These are phyloP conservation scores for Colletes collaris DNA, from an alignment of 2,888 invertebrate species.

Conservation along the genomic window DNA sequence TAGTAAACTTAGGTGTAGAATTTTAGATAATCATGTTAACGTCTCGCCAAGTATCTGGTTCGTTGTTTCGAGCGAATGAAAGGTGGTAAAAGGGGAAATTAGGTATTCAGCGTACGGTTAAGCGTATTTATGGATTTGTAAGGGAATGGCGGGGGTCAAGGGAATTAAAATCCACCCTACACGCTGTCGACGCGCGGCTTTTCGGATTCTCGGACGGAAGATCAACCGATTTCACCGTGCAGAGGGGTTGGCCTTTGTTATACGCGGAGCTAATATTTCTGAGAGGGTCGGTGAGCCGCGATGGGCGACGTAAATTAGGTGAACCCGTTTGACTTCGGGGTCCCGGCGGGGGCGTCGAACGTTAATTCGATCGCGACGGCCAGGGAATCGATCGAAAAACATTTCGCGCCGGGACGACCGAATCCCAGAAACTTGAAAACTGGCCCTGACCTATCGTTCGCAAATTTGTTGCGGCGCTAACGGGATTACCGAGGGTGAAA, in stretches of 20 bases:
- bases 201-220: conserved; percentile 58
- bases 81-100: neutral
- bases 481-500: conserved; percentile 41
- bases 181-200: conserved; percentile 73
- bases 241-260: conserved; percentile 36
- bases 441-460: neutral
- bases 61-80: no score
- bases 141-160: conserved; percentile 68
- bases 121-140: conserved; percentile 73
- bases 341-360: conserved; percentile 1
- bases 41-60: no score
- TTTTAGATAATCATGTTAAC: no score
- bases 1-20: no score
- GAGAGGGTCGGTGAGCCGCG: conserved; percentile 46
- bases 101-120: conserved; percentile 16
- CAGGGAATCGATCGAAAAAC: neutral
- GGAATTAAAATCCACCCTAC: conserved; percentile 77
- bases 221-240: conserved; percentile 54
- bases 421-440: conserved; percentile 5
- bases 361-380: conserved; percentile 28
- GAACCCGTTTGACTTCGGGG: conserved; percentile 41
- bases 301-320: conserved; percentile 48
- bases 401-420: neutral
- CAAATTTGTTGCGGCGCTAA: conserved; percentile 32
- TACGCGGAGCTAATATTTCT: conserved; percentile 54